Evolutionary conservation across 2,888 invertebrate genomes (phyloP), one percentile per base, ranked within the genome.

Genomic region (Drosophila parthenogenetica): DNA sequence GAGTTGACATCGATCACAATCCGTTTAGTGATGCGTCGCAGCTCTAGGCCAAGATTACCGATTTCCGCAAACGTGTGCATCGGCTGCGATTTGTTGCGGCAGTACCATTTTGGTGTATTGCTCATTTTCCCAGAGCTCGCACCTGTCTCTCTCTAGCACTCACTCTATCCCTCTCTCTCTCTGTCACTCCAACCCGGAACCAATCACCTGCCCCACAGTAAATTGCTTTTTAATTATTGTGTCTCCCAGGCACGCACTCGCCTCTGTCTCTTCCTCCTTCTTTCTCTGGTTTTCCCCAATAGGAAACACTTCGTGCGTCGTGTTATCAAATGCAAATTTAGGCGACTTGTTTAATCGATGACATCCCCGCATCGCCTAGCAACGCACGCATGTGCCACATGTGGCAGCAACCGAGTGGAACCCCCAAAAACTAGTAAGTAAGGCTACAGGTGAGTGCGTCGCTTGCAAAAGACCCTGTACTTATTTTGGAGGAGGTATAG

Each of bases 1-100:
- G 91, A 89, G 70, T 91, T 92, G 35, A 92, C 91, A 85, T 91
- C 90, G 62, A 91, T 91, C 54, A 91, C 89, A 68, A 91, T 91
- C 32, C 90, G 87, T 68, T 91, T 92, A 16, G 91, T 90, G 53
- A 92, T 86, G 58, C 90, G 83, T 11, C 91, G 87, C 67, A 92
- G 72, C 55, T 92, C 91, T 64, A 90, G 77, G 67, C 91, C 90
- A 62, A 92, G 74, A 68, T 90, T 90, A 54, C 81, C 86, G 40
- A 91, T 90, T 82, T 90, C 90, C 62, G 82, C 81, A 81, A 92
- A 92, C 66, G 89, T 89, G 81, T 90, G 90, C 76, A 90, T 84
- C 58, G 90, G 89, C 79, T 90, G 89, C 81, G 89, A 90, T 89
- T 91, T 87, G 78, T 89, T 88, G 85, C 90, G 90, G 88, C 92